Conservation (phyloP, 1,140 invertebrate species). For the Druon quercuslanigerum region DNA sequence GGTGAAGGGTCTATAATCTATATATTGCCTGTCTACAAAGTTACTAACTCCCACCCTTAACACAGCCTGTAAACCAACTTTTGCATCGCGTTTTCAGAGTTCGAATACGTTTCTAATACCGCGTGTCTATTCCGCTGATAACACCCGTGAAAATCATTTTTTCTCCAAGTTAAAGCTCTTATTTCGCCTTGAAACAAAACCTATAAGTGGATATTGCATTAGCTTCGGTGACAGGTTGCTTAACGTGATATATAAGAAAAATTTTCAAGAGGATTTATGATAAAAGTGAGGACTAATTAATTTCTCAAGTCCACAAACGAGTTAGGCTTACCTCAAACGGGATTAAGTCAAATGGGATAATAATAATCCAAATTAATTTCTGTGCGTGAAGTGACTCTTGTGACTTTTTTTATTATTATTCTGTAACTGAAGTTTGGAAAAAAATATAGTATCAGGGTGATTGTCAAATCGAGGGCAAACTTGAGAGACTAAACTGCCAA, state of each 20-base stretch:
- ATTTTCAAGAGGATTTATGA: background rate
- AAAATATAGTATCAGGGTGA: too few relatives aligned
- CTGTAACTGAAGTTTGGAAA: too few relatives aligned
- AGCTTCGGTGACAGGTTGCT: constrained; percentile 11
- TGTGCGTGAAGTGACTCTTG: too few relatives aligned
- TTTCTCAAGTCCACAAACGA: too few relatives aligned
- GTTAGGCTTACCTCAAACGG: too few relatives aligned
- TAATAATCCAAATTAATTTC: too few relatives aligned
- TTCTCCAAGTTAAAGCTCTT: constrained; percentile 1
- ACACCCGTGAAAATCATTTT: background rate
- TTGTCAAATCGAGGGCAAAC: too few relatives aligned
- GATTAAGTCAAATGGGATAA: too few relatives aligned
- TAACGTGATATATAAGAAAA: constrained; percentile 3
- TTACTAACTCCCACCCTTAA: constrained; percentile 48
- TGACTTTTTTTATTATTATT: too few relatives aligned
- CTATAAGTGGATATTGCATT: background rate
- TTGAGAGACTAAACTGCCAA: too few relatives aligned
- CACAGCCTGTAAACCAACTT: constrained; percentile 42
- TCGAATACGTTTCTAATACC: constrained; percentile 40
- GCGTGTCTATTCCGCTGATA: constrained; percentile 4
- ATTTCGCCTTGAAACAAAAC: background rate
- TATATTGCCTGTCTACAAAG: constrained; percentile 55
- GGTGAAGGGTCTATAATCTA: constrained; percentile 38
- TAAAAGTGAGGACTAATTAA: too few relatives aligned
- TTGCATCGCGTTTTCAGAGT: constrained; percentile 39